Evolutionary conservation across 2,888 invertebrate species (phyloP), one percentile per base, ranked within the genome.

Genomic region (Cryptocephalus moraei): DNA sequence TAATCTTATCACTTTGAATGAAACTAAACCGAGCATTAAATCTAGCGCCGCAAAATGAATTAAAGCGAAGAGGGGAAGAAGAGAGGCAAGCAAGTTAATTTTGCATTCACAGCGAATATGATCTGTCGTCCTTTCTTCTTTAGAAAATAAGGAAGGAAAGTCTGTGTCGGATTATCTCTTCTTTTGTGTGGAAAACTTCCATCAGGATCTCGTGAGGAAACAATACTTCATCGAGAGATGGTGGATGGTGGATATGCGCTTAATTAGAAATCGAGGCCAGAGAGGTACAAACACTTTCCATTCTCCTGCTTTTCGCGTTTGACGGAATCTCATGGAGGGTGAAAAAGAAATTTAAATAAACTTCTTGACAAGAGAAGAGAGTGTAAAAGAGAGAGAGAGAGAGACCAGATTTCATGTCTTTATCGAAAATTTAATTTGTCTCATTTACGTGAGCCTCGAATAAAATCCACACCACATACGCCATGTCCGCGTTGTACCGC

Each of bases 21-120:
- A 60, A 62, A 62, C 57, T 60, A 61, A 62, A 62, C 61, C 61
- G 62, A 62, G 62, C 62, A 64, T 62, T 62, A 64, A 64, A 63
- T 64, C 64, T 62, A 56, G 57, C 49, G 56, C 52, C 53, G 57
- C 58, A 60, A 62, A 62, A 61, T 60, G 58, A 62, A 59, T 60
- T 61, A 61, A 61, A 62, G 61, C 56, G 58, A 56, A 57, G 56
- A 53, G 48, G 47, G 52, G 54, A 49, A 50, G 52, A 52, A 52
- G 52, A 53, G 55, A 53, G 50, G 52, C 49, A 48, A 49, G 57
- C 56, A 57, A 63, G 64, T 64, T 64, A 64, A 64, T 64, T 64
- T 63, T 53, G 59, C 61, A 64, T 64, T 64, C 63, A 60, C 53
- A 53, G 62, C 60, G 63, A 64, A 64, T 64, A 64, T 64, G 64